Evolutionary conservation across 2,113 vertebrate genomes (phyloP).

Genomic region (Mola mola): DNA sequence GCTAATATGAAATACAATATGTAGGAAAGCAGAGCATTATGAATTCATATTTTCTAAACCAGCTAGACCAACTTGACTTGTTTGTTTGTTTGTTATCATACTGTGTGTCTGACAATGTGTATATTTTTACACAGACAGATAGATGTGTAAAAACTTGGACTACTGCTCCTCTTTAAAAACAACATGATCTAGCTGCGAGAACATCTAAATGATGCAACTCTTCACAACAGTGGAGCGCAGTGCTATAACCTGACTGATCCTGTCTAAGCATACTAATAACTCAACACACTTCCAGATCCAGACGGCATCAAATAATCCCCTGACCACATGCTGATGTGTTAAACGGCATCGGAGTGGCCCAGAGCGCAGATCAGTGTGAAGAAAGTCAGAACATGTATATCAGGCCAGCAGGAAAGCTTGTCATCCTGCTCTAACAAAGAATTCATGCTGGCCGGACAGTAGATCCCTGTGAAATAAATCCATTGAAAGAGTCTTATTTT

Average conservation of each 20-base stretch:
- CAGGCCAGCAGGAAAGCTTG: conserved; percentile 1
- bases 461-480: background rate
- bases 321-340: background rate
- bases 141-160: no score
- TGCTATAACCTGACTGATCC: conserved; percentile 3
- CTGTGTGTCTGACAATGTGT: no score
- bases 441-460: background rate
- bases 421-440: background rate
- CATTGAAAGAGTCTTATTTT: background rate
- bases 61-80: no score
- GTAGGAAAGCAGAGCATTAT: no score
- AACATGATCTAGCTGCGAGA: conserved; percentile 9
- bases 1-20: no score
- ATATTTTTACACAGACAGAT: no score
- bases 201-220: conserved; percentile 39
- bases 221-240: conserved; percentile 17
- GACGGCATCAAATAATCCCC: conserved; percentile 20
- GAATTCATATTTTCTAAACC: no score
- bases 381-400: background rate
- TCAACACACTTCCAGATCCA: conserved; percentile 6
- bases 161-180: conserved; percentile 6
- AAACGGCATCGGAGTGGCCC: conserved; percentile 11
- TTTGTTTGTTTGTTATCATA: no score
- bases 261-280: conserved; percentile 42
- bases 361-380: conserved; percentile 2